phyloP scores from a whole-genome alignment of 1,140 invertebrate species.

The Latrodectus geometricus region DNA sequence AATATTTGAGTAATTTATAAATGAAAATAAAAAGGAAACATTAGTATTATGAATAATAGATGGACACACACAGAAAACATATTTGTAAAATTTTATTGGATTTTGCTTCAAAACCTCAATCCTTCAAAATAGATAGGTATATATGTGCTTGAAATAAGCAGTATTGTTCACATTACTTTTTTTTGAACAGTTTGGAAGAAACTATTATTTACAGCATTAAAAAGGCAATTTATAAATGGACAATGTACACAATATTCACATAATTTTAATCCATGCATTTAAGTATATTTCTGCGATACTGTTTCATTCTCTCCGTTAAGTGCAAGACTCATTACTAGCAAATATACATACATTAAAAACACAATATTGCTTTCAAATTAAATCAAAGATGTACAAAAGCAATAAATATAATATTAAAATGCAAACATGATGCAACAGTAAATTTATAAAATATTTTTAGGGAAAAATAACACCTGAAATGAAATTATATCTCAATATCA shows the following conservation, averaged over 20 bases:
- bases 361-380: neutral
- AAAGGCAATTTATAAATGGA: conserved; percentile 38
- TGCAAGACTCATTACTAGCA: neutral
- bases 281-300: neutral
- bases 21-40: too few relatives aligned
- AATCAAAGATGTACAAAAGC: neutral
- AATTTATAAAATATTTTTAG: too few relatives aligned
- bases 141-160: conserved; percentile 48
- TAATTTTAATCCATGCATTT: neutral
- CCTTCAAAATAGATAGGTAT: conserved; percentile 50
- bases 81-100: conserved; percentile 41
- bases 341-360: neutral
- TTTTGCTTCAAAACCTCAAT: conserved; percentile 28
- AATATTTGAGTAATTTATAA: too few relatives aligned
- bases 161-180: conserved; percentile 16
- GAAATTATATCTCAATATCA: too few relatives aligned
- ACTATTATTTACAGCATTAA: conserved; percentile 7
- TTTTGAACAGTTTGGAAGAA: conserved; percentile 35
- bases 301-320: neutral
- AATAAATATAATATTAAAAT: too few relatives aligned
- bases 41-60: neutral
- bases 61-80: neutral
- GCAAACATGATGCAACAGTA: too few relatives aligned
- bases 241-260: conserved; percentile 18
- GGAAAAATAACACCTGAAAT: too few relatives aligned